phyloP scores from a whole-genome alignment of 2,113 vertebrate genomes.

The Varanus komodoensis region DNA sequence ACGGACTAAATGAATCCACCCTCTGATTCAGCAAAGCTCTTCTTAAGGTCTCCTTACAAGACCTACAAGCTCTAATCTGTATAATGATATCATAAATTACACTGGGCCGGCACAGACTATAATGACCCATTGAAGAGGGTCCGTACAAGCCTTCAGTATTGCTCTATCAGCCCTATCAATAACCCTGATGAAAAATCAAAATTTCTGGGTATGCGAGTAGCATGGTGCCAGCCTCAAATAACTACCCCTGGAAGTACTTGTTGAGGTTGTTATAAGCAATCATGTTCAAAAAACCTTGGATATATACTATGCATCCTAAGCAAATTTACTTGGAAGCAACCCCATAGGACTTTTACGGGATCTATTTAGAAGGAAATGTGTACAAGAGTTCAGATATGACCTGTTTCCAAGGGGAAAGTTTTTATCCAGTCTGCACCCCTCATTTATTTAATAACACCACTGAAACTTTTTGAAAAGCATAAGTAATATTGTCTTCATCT shows the following conservation, averaged over 20 bases:
- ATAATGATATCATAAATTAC: neutral
- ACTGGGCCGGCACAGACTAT: neutral
- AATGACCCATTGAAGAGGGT: neutral
- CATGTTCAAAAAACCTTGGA: constrained; percentile 46
- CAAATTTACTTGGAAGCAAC: neutral
- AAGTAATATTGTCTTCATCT: constrained; percentile 41
- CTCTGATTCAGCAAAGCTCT: neutral
- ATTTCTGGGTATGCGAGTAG: neutral
- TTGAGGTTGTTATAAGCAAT: constrained; percentile 41
- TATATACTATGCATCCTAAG: constrained; percentile 15
- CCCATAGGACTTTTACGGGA: constrained; percentile 19
- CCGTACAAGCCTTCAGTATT: neutral
- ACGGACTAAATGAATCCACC: neutral
- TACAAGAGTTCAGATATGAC: neutral
- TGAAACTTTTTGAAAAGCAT: constrained; percentile 44
- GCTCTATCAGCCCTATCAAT: neutral
- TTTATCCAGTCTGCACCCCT: neutral
- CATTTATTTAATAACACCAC: constrained; percentile 15
- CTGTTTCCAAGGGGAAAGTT: neutral
- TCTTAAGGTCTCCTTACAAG: neutral
- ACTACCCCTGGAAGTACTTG: constrained; percentile 46
- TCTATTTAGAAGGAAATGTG: constrained; percentile 15
- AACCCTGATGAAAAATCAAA: neutral
- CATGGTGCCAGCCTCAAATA: neutral
- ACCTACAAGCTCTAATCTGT: neutral